A percentile compares a stretch with the other conserved stretches of the same genome.
phyloP scores from a whole-genome alignment of 2,113 vertebrate species.

The Alligator sinensis region DNA sequence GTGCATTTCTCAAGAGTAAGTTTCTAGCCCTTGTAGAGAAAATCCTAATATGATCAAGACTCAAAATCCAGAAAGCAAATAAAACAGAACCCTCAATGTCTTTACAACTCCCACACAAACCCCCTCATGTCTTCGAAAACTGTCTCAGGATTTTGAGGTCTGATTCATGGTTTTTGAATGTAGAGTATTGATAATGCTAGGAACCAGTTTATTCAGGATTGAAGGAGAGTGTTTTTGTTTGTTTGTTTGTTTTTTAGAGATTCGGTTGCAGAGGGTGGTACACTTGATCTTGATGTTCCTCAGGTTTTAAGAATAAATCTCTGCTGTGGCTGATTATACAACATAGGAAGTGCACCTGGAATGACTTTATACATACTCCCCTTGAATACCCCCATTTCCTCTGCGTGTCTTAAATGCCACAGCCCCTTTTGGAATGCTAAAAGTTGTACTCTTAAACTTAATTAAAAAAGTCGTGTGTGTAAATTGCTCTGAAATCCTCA shows the following conservation, averaged over 20 bases:
- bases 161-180: neutral
- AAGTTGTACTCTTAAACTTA: neutral
- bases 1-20: neutral
- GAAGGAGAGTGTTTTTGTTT: neutral
- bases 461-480: neutral
- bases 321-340: neutral
- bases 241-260: neutral
- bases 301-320: conserved; percentile 26
- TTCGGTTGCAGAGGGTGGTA: neutral
- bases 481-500: neutral
- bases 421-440: neutral
- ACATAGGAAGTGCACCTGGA: neutral
- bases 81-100: neutral
- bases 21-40: neutral
- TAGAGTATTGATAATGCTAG: neutral
- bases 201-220: neutral
- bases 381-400: neutral
- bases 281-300: neutral
- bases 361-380: neutral
- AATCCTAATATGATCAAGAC: neutral
- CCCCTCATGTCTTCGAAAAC: neutral
- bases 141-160: neutral
- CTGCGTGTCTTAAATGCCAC: neutral
- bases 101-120: neutral
- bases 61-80: neutral